Percentiles rank a stretch among this genome's conserved stretches.
phyloP scores from a whole-genome alignment of 2,888 invertebrate species.

The Phengaris alcon region DNA sequence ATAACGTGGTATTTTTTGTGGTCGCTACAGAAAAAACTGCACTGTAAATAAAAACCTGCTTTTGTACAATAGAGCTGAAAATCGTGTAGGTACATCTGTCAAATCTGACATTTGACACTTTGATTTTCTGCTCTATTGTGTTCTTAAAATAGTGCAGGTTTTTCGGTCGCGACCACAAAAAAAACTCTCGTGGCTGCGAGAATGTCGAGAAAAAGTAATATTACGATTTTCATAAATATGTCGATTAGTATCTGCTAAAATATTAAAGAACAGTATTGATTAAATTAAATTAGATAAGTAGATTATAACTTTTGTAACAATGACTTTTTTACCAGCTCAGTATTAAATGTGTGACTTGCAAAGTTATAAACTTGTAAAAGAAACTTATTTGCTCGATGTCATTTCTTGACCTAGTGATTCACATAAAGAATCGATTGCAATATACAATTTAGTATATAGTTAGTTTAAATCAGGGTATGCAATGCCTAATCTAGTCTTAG shows the following conservation, averaged over 20 bases:
- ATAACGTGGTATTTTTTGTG: background rate
- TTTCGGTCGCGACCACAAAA: too few species aligned
- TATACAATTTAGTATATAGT: background rate
- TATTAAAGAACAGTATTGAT: background rate
- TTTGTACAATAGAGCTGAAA: too few species aligned
- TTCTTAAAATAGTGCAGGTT: too few species aligned
- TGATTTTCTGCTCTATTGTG: too few species aligned
- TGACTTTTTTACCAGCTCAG: conserved; percentile 69
- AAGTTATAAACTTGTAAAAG: conserved; percentile 3
- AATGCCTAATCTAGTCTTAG: conserved; percentile 9
- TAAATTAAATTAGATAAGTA: conserved; percentile 11
- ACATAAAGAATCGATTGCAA: background rate
- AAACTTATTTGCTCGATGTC: background rate
- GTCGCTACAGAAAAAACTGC: too few species aligned
- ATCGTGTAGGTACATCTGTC: too few species aligned
- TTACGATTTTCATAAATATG: background rate
- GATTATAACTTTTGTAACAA: conserved; percentile 33
- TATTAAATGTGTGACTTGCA: conserved; percentile 31
- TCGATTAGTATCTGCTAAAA: background rate
- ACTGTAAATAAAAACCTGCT: too few species aligned
- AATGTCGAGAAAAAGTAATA: background rate
- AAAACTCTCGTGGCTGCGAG: too few species aligned
- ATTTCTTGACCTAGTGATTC: background rate
- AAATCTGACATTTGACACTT: too few species aligned
- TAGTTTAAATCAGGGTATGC: background rate